Base-by-base conservation (phyloP, 2,888 invertebrate genomes). In the Orchesellides sinensis region DNA sequence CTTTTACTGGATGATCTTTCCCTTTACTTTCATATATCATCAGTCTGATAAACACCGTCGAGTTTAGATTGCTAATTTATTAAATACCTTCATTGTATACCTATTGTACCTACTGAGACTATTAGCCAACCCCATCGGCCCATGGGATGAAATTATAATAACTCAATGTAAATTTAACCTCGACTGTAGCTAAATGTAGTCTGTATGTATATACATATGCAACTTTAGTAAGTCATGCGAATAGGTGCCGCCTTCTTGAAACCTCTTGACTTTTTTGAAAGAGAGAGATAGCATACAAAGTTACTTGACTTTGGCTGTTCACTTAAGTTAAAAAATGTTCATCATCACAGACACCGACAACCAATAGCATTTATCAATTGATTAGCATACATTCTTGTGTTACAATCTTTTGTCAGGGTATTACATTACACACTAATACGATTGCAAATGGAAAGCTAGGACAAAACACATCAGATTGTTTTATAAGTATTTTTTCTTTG, bases 311-410 rank as follows among this genome's bases (percentile, higher is more conserved):
- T 12, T n/a, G 47, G 47, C 14, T 12, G 47, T 47, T 10, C 8
- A 47, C 35, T 5, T 4, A 54, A 23, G 14, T 21, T 3, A 54
- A 32, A 14, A 54, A 23, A n/a, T 59, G 27, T 59, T 29, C 5
- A 32, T 27, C 17, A 54, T 40, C 54, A 61, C 32, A 61, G 61
- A 61, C 61, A 61, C 61, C 61, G 61, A 61, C 61, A 61, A 10
- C 29, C 29, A 10, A 32, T 32, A 61, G 29, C 61, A 61, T 61
- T 61, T 61, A 61, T 61, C 61, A 61, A 61, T 61, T 61, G 61
- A 61, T 61, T 61, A 61, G 32, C 17, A 61, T 61, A 61, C 61
- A 61, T 61, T 61, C 61, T 23, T 61, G 14, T 32, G 32, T 32
- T 32, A 17, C 61, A 17, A n/a, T 14, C 10, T 32, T 5, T 32